phyloP scores from a whole-genome alignment of 1,140 invertebrate genomes.

The Bombus impatiens region DNA sequence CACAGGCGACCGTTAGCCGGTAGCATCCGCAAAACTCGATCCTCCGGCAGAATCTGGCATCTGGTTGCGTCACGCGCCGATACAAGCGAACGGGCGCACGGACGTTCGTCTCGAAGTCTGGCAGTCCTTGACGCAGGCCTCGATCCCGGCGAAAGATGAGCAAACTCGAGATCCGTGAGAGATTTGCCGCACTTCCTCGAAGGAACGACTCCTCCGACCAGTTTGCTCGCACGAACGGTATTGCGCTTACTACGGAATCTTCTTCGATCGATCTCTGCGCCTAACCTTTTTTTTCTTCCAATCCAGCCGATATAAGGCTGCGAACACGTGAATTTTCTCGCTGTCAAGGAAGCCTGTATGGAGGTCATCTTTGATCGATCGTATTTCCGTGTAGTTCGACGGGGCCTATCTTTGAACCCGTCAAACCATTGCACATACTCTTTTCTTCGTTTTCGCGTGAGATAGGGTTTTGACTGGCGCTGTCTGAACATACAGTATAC shows the following conservation, averaged over 20 bases:
- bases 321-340: constrained; percentile 9
- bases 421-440: constrained; percentile 8
- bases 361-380: constrained; percentile 34
- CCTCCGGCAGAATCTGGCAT: constrained; percentile 57
- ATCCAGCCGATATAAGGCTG: background rate
- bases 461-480: constrained; percentile 4
- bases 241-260: constrained; percentile 40
- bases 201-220: constrained; percentile 25
- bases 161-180: constrained; percentile 68
- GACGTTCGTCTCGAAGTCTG: constrained; percentile 9
- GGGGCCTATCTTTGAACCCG: constrained; percentile 10
- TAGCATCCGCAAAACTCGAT: constrained; percentile 65
- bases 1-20: constrained; percentile 59
- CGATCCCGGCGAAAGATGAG: constrained; percentile 60
- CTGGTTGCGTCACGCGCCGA: constrained; percentile 62
- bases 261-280: constrained; percentile 28
- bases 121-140: constrained; percentile 63
- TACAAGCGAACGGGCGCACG: constrained; percentile 41
- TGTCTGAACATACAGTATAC: background rate
- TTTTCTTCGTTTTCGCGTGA: background rate
- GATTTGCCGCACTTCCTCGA: constrained; percentile 58
- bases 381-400: constrained; percentile 15
- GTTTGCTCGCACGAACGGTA: constrained; percentile 37
- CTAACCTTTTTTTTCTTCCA: background rate
- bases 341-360: constrained; percentile 17